A percentile compares a stretch with the other conserved stretches of the same genome.
Evolutionary conservation across 1,140 invertebrate species (phyloP).

Genomic region (Trichogramma pretiosum): DNA sequence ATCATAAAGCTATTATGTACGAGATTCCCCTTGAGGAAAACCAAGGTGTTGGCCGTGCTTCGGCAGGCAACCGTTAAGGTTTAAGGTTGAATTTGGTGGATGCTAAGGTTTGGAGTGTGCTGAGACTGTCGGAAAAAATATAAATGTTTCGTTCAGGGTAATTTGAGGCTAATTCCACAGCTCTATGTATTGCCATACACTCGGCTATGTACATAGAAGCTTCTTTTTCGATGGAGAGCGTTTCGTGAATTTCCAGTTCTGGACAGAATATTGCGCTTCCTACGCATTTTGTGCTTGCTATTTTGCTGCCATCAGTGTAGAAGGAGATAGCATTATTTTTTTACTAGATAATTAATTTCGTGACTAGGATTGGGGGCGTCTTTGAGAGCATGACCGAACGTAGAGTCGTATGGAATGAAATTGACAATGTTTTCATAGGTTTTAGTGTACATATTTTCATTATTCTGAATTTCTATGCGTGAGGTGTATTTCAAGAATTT

Average conservation of each 20-base stretch:
- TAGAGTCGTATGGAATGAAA: neutral
- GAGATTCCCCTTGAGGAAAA: no score
- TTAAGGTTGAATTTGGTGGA: neutral
- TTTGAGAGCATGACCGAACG: neutral
- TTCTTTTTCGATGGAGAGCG: neutral
- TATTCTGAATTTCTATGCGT: neutral
- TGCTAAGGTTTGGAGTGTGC: neutral
- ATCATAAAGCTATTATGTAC: no score
- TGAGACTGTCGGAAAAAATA: neutral
- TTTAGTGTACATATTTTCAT: neutral
- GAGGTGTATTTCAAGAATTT: neutral
- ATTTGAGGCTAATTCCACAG: neutral
- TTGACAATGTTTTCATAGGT: neutral
- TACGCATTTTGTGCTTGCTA: neutral
- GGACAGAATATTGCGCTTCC: neutral
- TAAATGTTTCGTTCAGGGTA: neutral
- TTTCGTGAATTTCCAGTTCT: neutral
- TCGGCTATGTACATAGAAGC: neutral
- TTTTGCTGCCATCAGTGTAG: constrained; percentile 2
- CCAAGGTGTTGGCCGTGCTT: no score
- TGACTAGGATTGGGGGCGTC: neutral
- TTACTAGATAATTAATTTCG: neutral
- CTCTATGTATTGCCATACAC: neutral
- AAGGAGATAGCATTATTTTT: neutral
- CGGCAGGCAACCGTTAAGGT: no score